Evolutionary conservation across 2,113 vertebrate species (phyloP), one percentile per base, ranked within the genome.

Genomic region (Amphilophus citrinellus): DNA sequence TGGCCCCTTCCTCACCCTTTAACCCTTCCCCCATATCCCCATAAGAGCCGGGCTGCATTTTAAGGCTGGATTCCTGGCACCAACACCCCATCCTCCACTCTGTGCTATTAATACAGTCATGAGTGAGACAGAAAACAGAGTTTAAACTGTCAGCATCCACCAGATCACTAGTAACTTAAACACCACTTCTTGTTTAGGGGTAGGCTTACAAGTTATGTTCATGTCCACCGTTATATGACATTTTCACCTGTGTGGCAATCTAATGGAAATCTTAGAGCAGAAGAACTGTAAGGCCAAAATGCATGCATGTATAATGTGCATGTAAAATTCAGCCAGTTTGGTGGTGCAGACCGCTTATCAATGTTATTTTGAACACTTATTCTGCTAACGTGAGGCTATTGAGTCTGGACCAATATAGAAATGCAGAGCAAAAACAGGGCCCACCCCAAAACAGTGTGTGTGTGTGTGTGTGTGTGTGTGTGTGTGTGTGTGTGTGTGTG

Each of bases 41-140:
- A 24, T 75, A 13, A 22, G 30, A 77, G 37, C 61, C 32, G 6
- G 14, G 50, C 85, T 44, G 32, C 89, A 61, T 79, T 89, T 80
- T 84, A 87, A 84, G 71, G 82, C 61, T 66, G 44, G 80, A 91
- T 90, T 91, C 86, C 86, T 86, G 79, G 79, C 85, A 83, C 62
- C 84, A 58, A 44, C 17, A 73, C 44, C 17, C 66, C 66, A 53
- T 73, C 63, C 37, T 32, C 18, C 32, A 30, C 7, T 76, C 71
- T 37, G 42, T 84, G 30, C 86, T 93, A 88, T 90, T 84, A 88
- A 89, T 91, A 88, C 39, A 88, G 27, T 20, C 39, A 30, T 35
- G 57, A 79, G 60, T 8, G 11, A 73, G 37, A 82, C 22, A 80
- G 61, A 80, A 83, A 68, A 84, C 76, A 59, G 27, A 78, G 42